These are phyloP conservation scores for Chlorops oryzae DNA, from an alignment of 1,140 invertebrate genomes.

Conservation along the genomic window DNA sequence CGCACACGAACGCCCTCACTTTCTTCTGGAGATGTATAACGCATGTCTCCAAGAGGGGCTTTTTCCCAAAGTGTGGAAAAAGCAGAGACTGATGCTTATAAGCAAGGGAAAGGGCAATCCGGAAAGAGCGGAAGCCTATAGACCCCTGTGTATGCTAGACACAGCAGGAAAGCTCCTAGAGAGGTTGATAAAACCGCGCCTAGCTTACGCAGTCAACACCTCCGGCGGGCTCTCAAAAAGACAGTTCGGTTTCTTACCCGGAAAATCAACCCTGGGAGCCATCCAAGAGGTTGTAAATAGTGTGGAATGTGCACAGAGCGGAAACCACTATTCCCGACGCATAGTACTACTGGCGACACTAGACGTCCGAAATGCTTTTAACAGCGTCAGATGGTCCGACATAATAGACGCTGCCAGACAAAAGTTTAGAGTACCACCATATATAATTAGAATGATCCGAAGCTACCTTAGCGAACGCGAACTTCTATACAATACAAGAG, in stretches of 20 bases:
- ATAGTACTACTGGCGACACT: constrained; percentile 23
- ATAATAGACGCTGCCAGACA: too few species aligned
- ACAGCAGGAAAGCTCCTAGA: constrained; percentile 24
- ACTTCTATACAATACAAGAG: background rate
- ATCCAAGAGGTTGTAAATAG: too few species aligned
- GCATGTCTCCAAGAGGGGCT: background rate
- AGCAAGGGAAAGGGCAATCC: too few species aligned
- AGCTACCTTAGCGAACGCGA: background rate
- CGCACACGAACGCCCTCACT: constrained; percentile 6
- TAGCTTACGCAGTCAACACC: constrained; percentile 9
- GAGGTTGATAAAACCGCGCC: constrained; percentile 16
- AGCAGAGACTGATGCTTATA: constrained; percentile 15
- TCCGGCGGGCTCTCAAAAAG: constrained; percentile 8
- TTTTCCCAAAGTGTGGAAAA: background rate
- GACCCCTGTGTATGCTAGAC: too few species aligned
- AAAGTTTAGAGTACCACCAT: too few species aligned
- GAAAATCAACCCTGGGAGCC: too few species aligned
- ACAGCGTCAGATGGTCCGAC: too few species aligned
- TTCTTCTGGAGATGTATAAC: too few species aligned
- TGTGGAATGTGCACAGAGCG: too few species aligned
- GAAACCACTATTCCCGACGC: too few species aligned
- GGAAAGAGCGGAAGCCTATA: too few species aligned
- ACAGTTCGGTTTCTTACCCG: too few species aligned
- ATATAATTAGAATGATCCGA: background rate
- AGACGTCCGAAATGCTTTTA: constrained; percentile 27